These are phyloP conservation scores for Menura novaehollandiae DNA, from an alignment of 2,113 vertebrate genomes.

Conservation along the genomic window DNA sequence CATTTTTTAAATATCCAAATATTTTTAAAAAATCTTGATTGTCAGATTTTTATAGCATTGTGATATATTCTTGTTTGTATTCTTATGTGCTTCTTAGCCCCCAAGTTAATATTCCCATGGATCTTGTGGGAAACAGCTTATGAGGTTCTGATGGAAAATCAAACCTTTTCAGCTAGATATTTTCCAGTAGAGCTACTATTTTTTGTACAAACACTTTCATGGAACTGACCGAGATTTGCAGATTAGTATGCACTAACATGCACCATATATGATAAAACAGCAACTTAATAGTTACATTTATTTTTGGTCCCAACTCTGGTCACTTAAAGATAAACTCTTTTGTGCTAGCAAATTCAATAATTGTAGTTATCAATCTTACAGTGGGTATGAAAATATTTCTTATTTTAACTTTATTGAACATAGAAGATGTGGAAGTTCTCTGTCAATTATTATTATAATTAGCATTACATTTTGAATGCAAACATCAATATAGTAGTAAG, in stretches of 20 bases:
- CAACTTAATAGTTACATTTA: background rate
- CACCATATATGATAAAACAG: background rate
- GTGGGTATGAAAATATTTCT: background rate
- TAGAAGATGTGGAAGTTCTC: background rate
- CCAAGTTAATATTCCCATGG: background rate
- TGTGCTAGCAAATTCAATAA: background rate
- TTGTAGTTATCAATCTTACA: background rate
- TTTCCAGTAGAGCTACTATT: background rate
- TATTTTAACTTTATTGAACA: background rate
- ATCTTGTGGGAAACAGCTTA: background rate
- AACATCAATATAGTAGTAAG: background rate
- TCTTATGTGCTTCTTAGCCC: background rate
- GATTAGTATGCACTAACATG: background rate
- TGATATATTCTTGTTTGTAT: background rate
- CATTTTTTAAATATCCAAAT: accelerated
- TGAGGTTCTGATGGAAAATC: background rate
- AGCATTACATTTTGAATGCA: background rate
- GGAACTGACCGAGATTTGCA: background rate
- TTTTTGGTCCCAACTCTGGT: background rate
- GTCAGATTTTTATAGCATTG: background rate
- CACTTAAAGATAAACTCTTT: background rate
- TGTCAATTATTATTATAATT: background rate
- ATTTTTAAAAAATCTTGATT: background rate
- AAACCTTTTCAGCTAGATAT: background rate
- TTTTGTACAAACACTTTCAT: background rate